Base-by-base conservation (phyloP, 2,888 invertebrate species). In the Clostera curtula region DNA sequence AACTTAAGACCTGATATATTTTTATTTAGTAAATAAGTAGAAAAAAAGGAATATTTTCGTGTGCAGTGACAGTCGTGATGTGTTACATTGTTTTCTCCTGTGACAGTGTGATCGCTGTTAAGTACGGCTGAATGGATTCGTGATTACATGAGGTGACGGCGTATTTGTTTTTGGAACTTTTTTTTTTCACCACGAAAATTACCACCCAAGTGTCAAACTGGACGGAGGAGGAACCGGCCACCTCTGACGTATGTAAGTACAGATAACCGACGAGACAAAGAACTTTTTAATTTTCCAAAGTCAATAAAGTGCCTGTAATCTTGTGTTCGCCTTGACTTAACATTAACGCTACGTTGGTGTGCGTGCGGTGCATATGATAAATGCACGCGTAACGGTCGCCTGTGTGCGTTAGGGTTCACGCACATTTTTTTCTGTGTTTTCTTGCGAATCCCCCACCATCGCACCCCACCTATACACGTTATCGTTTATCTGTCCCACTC, bases 231-330 rank as follows among this genome's bases (percentile, higher is more conserved):
- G 82, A 74, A 52, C 69, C 75, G 70, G 66, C 77, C 76, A 67
- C 82, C 75, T 74, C 82, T 82, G 82, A 80, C 82, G 82, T 71
- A 83, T 83, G 82, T 83, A 43, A 82, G 82, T 83, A 73, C 39
- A 12, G 29, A 22, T 25, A 27, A 34, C 38, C 26, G 18, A 34
- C 37, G 43, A 37, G 29, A 57, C 51, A 54, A 56, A 55, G 52
- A 52, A 52, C 40, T 48, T 55, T 51, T 46, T 39, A 27, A 34
- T 43, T 55, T 49, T 39, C 33, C 43, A 48, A 56, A 55, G 43
- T 54, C 48, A 45, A 49, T 53, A 49, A 39, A 39, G 53, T 59
- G 61, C 66, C 69, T 74, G 69, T 72, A 71, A 70, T 71, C 67
- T 71, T 65, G 44, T 51, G 58, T 53, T 66, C 64, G 65, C 63